Evolutionary conservation across 2,113 vertebrate genomes (phyloP).

Genomic region (Anhinga anhinga): DNA sequence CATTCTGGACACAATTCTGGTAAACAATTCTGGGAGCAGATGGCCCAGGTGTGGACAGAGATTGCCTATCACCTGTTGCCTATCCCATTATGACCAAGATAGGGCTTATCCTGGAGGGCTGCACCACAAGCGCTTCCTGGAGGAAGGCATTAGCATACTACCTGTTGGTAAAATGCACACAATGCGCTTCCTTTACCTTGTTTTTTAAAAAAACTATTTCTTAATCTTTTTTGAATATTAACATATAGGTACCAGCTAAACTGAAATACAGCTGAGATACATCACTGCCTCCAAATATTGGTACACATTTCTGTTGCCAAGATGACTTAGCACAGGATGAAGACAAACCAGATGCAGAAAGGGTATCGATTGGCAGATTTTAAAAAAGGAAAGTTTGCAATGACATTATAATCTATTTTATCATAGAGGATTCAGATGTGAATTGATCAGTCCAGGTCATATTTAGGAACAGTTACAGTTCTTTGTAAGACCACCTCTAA

Average conservation of each 20-base stretch:
- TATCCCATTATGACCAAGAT: too few species aligned
- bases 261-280: neutral
- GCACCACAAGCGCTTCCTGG: neutral
- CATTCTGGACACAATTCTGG: too few species aligned
- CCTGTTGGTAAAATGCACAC: neutral
- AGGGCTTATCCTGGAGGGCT: too few species aligned
- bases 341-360: neutral
- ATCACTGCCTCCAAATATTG: neutral
- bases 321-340: neutral
- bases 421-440: neutral
- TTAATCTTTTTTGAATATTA: neutral
- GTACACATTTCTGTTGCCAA: neutral
- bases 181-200: neutral
- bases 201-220: neutral
- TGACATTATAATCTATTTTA: neutral
- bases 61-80: too few species aligned
- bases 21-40: too few species aligned
- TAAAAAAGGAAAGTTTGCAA: neutral
- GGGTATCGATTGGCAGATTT: neutral
- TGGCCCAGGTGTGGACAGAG: too few species aligned
- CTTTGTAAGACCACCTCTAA: neutral
- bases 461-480: neutral
- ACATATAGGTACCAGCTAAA: neutral
- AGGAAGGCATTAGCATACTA: neutral
- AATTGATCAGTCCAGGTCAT: neutral